Evolutionary conservation across 1,140 invertebrate species (phyloP).

Genomic region (Drosophila mayri): DNA sequence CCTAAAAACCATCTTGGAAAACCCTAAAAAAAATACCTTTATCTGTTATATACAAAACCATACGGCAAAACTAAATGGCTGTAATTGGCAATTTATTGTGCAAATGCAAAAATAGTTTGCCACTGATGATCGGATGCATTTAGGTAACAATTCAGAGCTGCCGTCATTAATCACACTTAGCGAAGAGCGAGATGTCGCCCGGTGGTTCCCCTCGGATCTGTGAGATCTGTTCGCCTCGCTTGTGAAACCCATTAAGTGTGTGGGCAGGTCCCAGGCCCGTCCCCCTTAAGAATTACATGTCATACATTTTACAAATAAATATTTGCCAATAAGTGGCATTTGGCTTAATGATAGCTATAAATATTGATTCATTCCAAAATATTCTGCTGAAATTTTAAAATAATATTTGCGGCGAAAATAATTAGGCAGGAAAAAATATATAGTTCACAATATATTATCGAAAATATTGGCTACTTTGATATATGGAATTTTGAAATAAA

Average conservation of each 20-base stretch:
- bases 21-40: neutral
- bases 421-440: no score
- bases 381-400: neutral
- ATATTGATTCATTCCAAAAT: neutral
- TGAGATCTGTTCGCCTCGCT: slow-evolving; percentile 5
- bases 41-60: neutral
- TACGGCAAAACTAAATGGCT: neutral
- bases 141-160: slow-evolving; percentile 19
- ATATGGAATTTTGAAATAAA: no score
- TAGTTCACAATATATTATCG: no score
- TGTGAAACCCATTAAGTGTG: slow-evolving; percentile 25
- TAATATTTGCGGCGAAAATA: neutral
- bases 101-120: slow-evolving; percentile 11
- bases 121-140: slow-evolving; percentile 26
- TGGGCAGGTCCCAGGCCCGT: neutral
- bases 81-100: slow-evolving; percentile 21
- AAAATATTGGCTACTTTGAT: no score
- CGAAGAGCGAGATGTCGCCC: slow-evolving; percentile 10
- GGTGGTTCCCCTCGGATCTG: slow-evolving; percentile 6
- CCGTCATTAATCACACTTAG: slow-evolving; percentile 44
- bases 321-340: neutral
- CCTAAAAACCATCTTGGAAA: neutral
- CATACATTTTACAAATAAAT: neutral
- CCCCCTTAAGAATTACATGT: neutral
- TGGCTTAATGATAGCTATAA: neutral